Evolutionary conservation across 2,888 invertebrate genomes (phyloP).

Genomic region (Xylophagus ater): DNA sequence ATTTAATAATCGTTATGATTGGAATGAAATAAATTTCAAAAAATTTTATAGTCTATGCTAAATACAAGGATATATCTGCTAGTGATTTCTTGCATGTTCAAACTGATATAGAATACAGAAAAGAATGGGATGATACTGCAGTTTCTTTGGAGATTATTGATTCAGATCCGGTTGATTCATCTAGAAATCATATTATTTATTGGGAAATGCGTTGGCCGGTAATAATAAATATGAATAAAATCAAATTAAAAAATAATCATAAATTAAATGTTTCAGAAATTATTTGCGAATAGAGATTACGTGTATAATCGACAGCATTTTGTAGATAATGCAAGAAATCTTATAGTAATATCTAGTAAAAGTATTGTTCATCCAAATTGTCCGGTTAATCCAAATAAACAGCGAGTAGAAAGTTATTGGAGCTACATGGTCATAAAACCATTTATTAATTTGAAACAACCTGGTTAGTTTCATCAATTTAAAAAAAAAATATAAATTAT

Average conservation of each 20-base stretch:
- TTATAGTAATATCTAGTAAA: conserved; percentile 55
- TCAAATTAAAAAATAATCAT: background rate
- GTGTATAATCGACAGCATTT: conserved; percentile 64
- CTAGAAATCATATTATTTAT: conserved; percentile 64
- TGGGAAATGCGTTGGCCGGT: conserved; percentile 89
- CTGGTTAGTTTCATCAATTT: conserved; percentile 23
- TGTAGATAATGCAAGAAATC: conserved; percentile 45
- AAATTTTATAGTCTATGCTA: conserved; percentile 56
- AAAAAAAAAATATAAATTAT: conserved; percentile 2
- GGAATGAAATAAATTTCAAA: background rate
- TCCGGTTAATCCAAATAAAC: conserved; percentile 55
- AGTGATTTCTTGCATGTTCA: conserved; percentile 73
- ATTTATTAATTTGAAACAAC: conserved; percentile 30
- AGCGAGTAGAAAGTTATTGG: conserved; percentile 71
- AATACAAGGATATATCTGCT: conserved; percentile 65
- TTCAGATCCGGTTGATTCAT: conserved; percentile 43
- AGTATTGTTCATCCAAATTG: conserved; percentile 58
- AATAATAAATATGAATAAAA: conserved; percentile 26
- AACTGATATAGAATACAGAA: conserved; percentile 66
- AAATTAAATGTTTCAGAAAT: conserved; percentile 43
- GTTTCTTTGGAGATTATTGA: conserved; percentile 60
- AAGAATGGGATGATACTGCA: conserved; percentile 70
- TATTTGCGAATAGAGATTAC: conserved; percentile 80
- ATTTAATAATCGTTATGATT: background rate
- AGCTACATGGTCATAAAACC: conserved; percentile 78